Base-by-base conservation (phyloP, 2,113 vertebrate genomes). In the Hylia prasina region DNA sequence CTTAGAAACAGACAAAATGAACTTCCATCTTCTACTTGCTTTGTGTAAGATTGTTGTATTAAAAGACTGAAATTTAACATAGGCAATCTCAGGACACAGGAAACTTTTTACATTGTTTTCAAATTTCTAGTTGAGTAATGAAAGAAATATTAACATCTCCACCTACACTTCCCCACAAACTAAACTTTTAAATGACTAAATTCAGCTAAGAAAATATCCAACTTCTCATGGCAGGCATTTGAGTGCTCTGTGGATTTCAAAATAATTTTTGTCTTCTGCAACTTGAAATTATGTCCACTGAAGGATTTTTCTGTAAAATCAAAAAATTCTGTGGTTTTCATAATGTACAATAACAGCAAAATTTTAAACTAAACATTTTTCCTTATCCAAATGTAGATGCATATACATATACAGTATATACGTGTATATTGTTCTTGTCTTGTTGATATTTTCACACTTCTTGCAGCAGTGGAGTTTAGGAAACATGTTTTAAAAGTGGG, bases 121-220 rank as follows among this genome's bases (percentile, higher is more conserved):
- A 83, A 80, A 96, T 86, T 94, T 92, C 54, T 91, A 39, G 78
- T 35, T 95, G 92, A 93, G 75, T 94, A 96, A 97, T 88, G 68
- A 91, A 90, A 94, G 68, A 96, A 96, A 77, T 86, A 92, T 78
- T 95, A 95, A 96, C 90, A 94, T 96, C 75, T 93, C 90, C 94
- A 93, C 94, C 95, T 97, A 97, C 94, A 91, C 93, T 89, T 95
- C 60, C 92, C 68, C 93, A 89, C 68, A 97, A 96, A 86, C 79
- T 81, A 96, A 96, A 90, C 87, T 93, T 95, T 58, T 80, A 60
- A 94, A 94, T 88, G 58, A 95, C 76, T 40, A 83, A 25, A 95
- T 95, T 88, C 68, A 89, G 70, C 39, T 73, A 86, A 33, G 51
- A 94, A 88, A 85, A 81, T 23, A 51, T 77, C 45, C 79, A 86